These are phyloP conservation scores for Microctonus brassicae DNA, from an alignment of 2,888 invertebrate genomes.

Conservation along the genomic window DNA sequence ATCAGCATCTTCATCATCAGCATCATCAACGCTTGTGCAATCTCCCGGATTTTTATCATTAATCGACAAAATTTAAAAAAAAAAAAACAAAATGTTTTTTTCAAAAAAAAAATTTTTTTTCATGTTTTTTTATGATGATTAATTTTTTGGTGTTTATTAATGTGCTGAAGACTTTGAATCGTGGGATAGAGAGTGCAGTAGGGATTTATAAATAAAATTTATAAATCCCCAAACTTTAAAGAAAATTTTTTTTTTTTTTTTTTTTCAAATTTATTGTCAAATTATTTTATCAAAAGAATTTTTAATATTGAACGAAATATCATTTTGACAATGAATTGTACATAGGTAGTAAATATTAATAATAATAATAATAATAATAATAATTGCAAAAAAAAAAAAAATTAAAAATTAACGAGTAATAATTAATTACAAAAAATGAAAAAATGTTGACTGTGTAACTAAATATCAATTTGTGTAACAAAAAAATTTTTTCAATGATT, in stretches of 20 bases:
- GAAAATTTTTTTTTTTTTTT: slow-evolving; percentile 17
- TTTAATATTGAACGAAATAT: no score
- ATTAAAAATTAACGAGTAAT: background rate
- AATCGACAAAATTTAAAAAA: slow-evolving; percentile 37
- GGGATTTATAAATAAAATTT: no score
- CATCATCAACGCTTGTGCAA: slow-evolving; percentile 64
- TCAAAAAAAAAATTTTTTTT: slow-evolving; percentile 20
- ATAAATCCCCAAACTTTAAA: background rate
- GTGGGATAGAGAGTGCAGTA: no score
- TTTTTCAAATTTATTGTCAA: slow-evolving; percentile 16
- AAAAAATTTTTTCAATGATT: slow-evolving; percentile 29
- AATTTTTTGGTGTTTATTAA: background rate
- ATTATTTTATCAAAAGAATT: no score
- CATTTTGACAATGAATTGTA: slow-evolving; percentile 13
- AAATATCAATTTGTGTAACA: slow-evolving; percentile 4
- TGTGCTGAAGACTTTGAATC: background rate
- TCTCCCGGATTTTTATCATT: slow-evolving; percentile 66
- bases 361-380: no score
- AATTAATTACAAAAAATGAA: no score
- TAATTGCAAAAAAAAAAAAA: slow-evolving; percentile 3
- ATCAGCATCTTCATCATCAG: slow-evolving; percentile 42
- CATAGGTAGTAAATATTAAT: slow-evolving; percentile 15
- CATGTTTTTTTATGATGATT: slow-evolving; percentile 7
- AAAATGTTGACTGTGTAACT: slow-evolving; percentile 30
- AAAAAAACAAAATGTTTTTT: slow-evolving; percentile 29